Base-by-base conservation (phyloP, 2,797 vertebrate genomes). In the Novumbra hubbsi region DNA sequence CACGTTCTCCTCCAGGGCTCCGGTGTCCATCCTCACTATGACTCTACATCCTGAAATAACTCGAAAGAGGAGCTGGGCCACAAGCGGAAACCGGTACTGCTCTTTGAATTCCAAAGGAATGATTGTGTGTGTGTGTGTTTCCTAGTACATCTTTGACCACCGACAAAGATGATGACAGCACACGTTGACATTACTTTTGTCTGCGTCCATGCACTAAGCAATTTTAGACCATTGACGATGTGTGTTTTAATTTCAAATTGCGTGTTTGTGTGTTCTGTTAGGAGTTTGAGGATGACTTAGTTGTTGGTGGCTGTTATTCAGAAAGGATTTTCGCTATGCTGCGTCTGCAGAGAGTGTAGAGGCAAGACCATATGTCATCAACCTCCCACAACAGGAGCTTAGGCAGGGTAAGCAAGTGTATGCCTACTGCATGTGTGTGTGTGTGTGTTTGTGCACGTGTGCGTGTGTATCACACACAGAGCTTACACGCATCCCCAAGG, bases 291-390 rank as follows among this genome's bases (percentile, higher is more conserved):
- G 70, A 55, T 24, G 71, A 71, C 15, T 60, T 24, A 68, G 74
- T 68, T 17, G 71, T 72, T 71, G 79, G 71, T 28, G 65, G 74
- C 74, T 78, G 73, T 34, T 76, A 73, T 71, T 79, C 75, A 84
- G 76, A 89, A 84, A 72, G 68, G 49, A 73, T 64, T 75, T 78
- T 78, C 81, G 17, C 67, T 41, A 68, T 83, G 84, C 87, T 87
- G 83, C 81, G 80, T 82, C 80, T 80, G 84, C 87, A 87, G 76
- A 69, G 82, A 73, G 88, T 84, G 86, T 74, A 69, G 81, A 73
- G 87, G 84, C 86, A 88, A 77, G 77, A 78, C 87, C 73, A 79
- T 84, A 86, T 85, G 82, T 88, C 85, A 85, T 84, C 81, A 81
- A 75, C 73, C 81, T 74, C 81, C 83, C 74, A 80, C 80, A 79